A percentile compares a stretch with the other conserved stretches of the same genome.
Evolutionary conservation across 2,113 vertebrate species (phyloP).

Genomic region (Neolamprologus longior): DNA sequence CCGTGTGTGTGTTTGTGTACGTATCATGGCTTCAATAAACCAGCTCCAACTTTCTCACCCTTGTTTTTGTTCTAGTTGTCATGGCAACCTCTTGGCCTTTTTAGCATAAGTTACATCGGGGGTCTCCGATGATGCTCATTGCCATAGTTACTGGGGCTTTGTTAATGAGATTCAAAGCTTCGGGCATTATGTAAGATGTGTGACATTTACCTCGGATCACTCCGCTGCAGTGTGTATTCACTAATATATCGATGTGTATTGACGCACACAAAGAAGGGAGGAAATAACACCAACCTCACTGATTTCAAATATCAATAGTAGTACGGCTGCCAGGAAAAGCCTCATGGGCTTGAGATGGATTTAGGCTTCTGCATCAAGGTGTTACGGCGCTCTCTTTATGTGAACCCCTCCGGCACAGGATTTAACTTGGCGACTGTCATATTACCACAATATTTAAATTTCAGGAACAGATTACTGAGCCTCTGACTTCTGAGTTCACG

Average conservation of each 20-base stretch:
- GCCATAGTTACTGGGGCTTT: slow-evolving; percentile 49
- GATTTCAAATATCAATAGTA: background rate
- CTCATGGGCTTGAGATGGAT: background rate
- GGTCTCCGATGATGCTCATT: slow-evolving; percentile 31
- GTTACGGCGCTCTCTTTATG: background rate
- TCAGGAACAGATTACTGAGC: background rate
- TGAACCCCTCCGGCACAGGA: background rate
- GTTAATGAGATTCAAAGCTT: slow-evolving; percentile 25
- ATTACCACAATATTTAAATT: background rate
- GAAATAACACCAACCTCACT: background rate
- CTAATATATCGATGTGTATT: background rate
- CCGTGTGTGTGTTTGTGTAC: background rate
- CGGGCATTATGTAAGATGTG: slow-evolving; percentile 6
- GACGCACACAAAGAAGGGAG: background rate
- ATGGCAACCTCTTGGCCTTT: slow-evolving; percentile 60
- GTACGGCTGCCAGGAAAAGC: background rate
- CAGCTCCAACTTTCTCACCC: slow-evolving; percentile 11
- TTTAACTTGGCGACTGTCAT: background rate
- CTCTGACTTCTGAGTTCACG: background rate
- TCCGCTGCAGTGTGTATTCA: background rate
- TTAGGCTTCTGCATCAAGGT: background rate
- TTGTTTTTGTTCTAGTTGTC: slow-evolving; percentile 52
- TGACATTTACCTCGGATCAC: slow-evolving; percentile 30
- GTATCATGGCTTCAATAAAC: background rate
- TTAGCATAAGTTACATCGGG: slow-evolving; percentile 36